A percentile compares a stretch with the other conserved stretches of the same genome.
Evolutionary conservation across 2,113 vertebrate species (phyloP).

Genomic region (Ailuropoda melanoleuca): DNA sequence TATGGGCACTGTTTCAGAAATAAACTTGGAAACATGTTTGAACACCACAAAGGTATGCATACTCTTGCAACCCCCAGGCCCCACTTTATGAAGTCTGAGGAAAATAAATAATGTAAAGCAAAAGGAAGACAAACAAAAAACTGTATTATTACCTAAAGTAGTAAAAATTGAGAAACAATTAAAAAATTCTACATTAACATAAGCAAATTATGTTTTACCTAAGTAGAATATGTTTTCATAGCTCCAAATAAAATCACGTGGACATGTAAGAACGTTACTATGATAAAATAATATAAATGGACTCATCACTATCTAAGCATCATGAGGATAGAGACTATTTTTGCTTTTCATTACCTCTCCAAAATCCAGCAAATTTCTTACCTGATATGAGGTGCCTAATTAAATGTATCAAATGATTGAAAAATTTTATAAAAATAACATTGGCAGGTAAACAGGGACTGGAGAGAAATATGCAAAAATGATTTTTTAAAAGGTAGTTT

Average conservation of each 20-base stretch:
- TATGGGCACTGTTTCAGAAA: background rate
- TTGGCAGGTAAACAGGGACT: background rate
- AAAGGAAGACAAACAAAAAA: background rate
- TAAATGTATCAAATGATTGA: background rate
- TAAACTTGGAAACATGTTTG: background rate
- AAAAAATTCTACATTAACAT: background rate
- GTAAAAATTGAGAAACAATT: background rate
- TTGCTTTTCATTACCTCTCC: background rate
- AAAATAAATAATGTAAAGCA: background rate
- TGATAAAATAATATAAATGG: background rate
- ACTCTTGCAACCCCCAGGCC: background rate
- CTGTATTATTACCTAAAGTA: background rate
- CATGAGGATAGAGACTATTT: background rate
- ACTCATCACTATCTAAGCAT: background rate
- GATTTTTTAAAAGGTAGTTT: background rate
- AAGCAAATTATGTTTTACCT: background rate
- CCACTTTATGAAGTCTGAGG: background rate
- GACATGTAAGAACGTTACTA: background rate
- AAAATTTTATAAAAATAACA: background rate
- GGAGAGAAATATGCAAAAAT: background rate
- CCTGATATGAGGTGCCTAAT: background rate
- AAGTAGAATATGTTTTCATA: background rate
- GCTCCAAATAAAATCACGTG: background rate
- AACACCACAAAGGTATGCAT: background rate
- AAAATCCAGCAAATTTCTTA: background rate